Percentiles rank a stretch among this genome's conserved stretches.
phyloP scores from a whole-genome alignment of 2,113 vertebrate genomes.

The Odocoileus virginianus region DNA sequence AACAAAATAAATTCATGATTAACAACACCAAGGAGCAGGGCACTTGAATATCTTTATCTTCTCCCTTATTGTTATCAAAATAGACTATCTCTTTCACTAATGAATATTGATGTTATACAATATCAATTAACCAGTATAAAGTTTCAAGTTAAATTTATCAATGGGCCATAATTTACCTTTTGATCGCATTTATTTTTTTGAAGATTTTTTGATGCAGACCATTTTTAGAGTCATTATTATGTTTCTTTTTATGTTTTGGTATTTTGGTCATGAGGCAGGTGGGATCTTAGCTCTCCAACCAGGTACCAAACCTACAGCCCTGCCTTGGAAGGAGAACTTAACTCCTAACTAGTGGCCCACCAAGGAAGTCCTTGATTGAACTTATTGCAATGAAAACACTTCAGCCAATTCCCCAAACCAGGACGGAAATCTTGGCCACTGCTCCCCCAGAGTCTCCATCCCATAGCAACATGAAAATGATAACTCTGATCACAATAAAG shows the following conservation, averaged over 20 bases:
- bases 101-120: no score
- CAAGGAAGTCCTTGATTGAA: neutral
- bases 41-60: no score
- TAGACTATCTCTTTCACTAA: no score
- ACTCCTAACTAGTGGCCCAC: neutral
- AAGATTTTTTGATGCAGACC: rapidly evolving
- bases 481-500: neutral
- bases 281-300: neutral
- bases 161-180: no score
- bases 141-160: no score
- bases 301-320: neutral
- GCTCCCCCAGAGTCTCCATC: neutral
- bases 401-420: neutral
- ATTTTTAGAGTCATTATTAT: neutral
- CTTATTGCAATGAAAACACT: neutral
- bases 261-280: neutral
- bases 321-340: neutral
- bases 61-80: no score
- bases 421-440: neutral
- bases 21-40: no score
- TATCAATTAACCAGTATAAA: no score
- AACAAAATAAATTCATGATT: no score
- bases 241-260: neutral
- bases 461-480: neutral
- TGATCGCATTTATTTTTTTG: neutral